A percentile compares a stretch with the other conserved stretches of the same genome.
phyloP scores from a whole-genome alignment of 2,797 vertebrate species.

The Eospalax fontanierii region DNA sequence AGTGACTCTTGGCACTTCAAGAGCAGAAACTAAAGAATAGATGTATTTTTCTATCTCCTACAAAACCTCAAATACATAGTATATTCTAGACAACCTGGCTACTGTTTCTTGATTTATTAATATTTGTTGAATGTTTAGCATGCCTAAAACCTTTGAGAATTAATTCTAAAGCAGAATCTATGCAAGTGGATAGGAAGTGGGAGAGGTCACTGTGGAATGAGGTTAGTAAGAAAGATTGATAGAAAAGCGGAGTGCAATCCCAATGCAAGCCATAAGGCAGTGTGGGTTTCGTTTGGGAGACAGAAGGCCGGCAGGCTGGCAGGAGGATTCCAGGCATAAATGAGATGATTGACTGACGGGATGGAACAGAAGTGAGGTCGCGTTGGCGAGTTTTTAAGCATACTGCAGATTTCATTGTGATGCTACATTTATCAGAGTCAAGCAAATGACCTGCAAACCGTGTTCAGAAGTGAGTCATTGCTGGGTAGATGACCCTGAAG shows the following conservation, averaged over 20 bases:
- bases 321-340: not conserved
- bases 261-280: not conserved
- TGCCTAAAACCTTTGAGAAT: conserved; percentile 1
- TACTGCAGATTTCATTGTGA: not conserved
- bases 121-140: conserved; percentile 33
- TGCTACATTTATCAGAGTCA: conserved; percentile 33
- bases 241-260: not conserved
- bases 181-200: conserved; percentile 8
- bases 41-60: not conserved
- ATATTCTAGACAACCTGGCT: not conserved
- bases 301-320: not conserved
- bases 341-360: not conserved
- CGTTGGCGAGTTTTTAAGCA: not conserved
- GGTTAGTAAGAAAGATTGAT: not conserved
- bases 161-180: conserved; percentile 32
- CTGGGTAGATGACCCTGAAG: not conserved
- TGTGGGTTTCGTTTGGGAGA: conserved; percentile 6
- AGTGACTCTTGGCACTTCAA: conserved; percentile 4
- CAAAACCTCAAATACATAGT: not conserved
- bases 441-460: conserved; percentile 25
- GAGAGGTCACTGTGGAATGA: not conserved
- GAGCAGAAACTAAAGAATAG: not conserved
- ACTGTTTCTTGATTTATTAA: conserved; percentile 36
- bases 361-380: not conserved
- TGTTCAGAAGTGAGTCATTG: conserved; percentile 54